These are phyloP conservation scores for Hycleus cichorii DNA, from an alignment of 1,140 invertebrate species.

Conservation along the genomic window DNA sequence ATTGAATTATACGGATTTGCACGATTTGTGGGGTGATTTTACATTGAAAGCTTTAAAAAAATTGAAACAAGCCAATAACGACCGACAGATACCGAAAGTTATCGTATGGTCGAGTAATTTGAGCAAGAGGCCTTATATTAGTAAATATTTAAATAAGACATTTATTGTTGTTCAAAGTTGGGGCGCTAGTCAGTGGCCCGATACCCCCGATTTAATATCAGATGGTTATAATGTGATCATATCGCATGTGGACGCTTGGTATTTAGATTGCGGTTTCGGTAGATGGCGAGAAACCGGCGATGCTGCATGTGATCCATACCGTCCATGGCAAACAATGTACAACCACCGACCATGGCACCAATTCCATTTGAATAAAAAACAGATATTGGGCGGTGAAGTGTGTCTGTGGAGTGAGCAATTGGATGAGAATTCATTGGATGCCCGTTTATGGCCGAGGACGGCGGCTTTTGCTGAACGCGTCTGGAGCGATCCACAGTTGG, in stretches of 20 bases:
- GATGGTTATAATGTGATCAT: conserved; percentile 70
- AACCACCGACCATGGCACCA: conserved; percentile 66
- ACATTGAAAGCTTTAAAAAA: conserved; percentile 55
- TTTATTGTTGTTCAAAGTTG: conserved; percentile 61
- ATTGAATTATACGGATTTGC: conserved; percentile 64
- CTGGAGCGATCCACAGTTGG: conserved; percentile 41
- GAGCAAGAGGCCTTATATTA: conserved; percentile 59
- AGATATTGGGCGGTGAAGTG: conserved; percentile 57
- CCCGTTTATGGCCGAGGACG: conserved; percentile 62
- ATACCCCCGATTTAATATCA: conserved; percentile 63
- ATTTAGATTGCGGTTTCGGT: conserved; percentile 76
- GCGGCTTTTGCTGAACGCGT: conserved; percentile 58
- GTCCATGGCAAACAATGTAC: conserved; percentile 76
- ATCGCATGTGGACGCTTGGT: conserved; percentile 79
- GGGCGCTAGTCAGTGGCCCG: conserved; percentile 68
- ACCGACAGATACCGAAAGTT: conserved; percentile 53
- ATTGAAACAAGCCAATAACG: conserved; percentile 57
- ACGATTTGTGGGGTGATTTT: conserved; percentile 70
- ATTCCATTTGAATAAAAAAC: conserved; percentile 32
- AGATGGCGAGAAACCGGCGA: conserved; percentile 64
- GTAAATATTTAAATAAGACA: conserved; percentile 52
- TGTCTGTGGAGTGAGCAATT: conserved; percentile 68
- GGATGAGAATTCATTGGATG: conserved; percentile 52
- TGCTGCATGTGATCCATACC: conserved; percentile 70
- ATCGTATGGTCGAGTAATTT: conserved; percentile 74